phyloP scores from a whole-genome alignment of 2,888 invertebrate genomes.

The Tetragonisca angustula region DNA sequence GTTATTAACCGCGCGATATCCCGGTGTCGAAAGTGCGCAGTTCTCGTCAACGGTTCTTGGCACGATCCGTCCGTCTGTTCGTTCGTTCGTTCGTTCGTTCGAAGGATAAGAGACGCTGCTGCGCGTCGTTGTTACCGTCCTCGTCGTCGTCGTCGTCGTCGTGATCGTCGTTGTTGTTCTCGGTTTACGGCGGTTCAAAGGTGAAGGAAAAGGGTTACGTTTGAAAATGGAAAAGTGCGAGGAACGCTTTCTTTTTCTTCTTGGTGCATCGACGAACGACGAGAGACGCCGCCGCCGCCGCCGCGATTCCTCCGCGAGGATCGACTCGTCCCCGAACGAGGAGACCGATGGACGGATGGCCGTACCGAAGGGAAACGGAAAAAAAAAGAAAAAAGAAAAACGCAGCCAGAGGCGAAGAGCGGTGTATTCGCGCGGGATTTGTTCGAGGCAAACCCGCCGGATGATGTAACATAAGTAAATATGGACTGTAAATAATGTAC shows the following conservation, averaged over 20 bases:
- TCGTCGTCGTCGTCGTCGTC: constrained; percentile 12
- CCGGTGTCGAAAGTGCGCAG: constrained; percentile 47
- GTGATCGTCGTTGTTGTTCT: constrained; percentile 43
- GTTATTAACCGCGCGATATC: constrained; percentile 15
- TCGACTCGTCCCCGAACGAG: not conserved
- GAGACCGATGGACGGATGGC: constrained; percentile 45
- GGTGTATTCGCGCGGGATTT: constrained; percentile 78
- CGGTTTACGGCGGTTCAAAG: constrained; percentile 30
- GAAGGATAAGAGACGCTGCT: not conserved
- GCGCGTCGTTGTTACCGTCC: constrained; percentile 6
- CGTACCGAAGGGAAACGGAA: constrained; percentile 45
- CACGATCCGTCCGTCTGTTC: constrained; percentile 48
- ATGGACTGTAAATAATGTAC: constrained; percentile 84
- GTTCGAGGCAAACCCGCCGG: constrained; percentile 78
- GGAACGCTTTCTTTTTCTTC: constrained; percentile 20
- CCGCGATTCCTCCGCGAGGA: not conserved
- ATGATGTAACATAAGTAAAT: constrained; percentile 84
- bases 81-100: constrained; percentile 15
- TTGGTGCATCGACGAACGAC: constrained; percentile 29
- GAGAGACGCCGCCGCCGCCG: not conserved
- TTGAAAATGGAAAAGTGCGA: constrained; percentile 39
- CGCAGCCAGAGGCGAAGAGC: constrained; percentile 71
- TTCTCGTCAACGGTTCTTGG: constrained; percentile 10
- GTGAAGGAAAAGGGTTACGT: not conserved
- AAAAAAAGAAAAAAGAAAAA: constrained; percentile 11